phyloP scores from a whole-genome alignment of 1,140 invertebrate species.

The Drosophila willistoni region DNA sequence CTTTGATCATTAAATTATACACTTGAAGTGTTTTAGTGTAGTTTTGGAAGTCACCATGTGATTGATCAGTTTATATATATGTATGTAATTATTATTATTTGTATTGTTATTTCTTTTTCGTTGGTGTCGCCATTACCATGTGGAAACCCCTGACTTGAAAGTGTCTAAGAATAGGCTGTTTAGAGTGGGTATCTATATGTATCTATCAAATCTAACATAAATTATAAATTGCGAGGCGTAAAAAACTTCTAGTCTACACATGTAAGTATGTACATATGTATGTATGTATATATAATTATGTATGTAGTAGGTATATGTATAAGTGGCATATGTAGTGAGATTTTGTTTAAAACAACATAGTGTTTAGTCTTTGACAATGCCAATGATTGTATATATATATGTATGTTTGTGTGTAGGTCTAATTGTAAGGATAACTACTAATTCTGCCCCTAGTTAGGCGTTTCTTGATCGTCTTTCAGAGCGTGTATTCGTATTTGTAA shows the following conservation, averaged over 20 bases:
- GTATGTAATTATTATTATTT: background rate
- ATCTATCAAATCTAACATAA: conserved; percentile 3
- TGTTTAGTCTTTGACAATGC: conserved; percentile 49
- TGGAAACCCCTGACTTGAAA: conserved; percentile 11
- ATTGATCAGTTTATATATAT: background rate
- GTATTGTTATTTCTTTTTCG: background rate
- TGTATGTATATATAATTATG: conserved; percentile 1
- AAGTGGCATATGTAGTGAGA: conserved; percentile 13
- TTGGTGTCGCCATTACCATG: conserved; percentile 6
- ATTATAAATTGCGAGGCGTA: conserved; percentile 31
- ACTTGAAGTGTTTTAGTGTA: conserved; percentile 9
- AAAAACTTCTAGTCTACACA: conserved; percentile 14
- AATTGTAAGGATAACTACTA: background rate
- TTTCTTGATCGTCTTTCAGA: background rate
- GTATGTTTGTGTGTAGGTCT: background rate
- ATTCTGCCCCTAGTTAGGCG: background rate
- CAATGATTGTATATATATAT: background rate
- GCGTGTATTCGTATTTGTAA: conserved; percentile 3
- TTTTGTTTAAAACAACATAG: conserved; percentile 42
- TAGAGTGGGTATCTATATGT: background rate
- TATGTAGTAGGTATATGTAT: background rate
- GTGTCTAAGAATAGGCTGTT: background rate
- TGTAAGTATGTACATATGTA: conserved; percentile 3
- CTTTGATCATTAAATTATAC: background rate
- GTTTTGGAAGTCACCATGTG: conserved; percentile 13